Conservation (phyloP, 2,888 invertebrate species). For the Entomobrya multifasciata region DNA sequence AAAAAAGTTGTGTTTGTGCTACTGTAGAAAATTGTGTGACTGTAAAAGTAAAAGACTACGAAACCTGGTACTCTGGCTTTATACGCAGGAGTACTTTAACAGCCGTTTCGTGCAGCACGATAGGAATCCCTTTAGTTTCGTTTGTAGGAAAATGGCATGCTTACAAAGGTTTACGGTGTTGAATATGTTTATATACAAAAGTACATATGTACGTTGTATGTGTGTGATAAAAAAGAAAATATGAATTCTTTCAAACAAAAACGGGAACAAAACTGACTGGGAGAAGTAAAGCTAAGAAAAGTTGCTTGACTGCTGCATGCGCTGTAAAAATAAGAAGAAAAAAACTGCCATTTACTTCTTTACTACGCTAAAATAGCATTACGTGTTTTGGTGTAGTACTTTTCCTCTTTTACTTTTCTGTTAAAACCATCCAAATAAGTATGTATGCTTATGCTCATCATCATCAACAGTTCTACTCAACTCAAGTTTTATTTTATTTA, state of each 20-base stretch:
- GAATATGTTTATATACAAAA: background rate
- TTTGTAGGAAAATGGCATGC: background rate
- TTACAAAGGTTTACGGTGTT: background rate
- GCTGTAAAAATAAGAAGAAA: background rate
- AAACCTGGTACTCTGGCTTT: background rate
- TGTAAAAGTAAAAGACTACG: background rate
- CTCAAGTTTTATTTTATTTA: background rate
- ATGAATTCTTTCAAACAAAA: constrained; percentile 56
- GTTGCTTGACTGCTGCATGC: constrained; percentile 18
- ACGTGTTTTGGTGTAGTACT: background rate
- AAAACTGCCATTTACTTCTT: background rate
- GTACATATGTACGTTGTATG: background rate
- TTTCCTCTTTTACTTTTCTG: background rate
- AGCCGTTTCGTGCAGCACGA: background rate
- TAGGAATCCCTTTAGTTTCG: background rate
- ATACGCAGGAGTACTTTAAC: background rate
- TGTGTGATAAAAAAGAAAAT: constrained; percentile 30
- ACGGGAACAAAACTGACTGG: constrained; percentile 42
- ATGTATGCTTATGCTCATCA: background rate
- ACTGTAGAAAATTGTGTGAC: constrained; percentile 3
- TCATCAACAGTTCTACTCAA: background rate
- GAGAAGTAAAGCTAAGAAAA: constrained; percentile 22
- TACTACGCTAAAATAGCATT: background rate
- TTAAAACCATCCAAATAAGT: background rate
- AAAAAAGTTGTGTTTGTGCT: constrained; percentile 27